Evolutionary conservation across 2,888 invertebrate species (phyloP).

Genomic region (Dicyrtoma fusca): DNA sequence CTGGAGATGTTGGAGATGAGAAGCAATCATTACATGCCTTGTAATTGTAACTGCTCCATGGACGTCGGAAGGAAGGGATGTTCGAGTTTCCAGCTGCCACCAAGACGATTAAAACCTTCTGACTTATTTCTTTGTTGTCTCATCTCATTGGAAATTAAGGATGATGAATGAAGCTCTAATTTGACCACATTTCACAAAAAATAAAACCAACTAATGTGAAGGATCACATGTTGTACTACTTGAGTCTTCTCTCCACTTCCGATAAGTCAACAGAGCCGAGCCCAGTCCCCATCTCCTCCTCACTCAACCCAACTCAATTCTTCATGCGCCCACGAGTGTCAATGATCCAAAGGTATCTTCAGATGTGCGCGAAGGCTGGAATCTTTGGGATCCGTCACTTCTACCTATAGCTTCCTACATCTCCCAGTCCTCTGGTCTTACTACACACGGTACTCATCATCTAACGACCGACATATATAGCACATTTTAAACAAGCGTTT

Average conservation of each 20-base stretch:
- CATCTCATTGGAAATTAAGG: slow-evolving; percentile 24
- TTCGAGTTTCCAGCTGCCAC: slow-evolving; percentile 23
- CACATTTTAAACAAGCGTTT: too few species aligned
- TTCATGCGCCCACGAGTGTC: not conserved
- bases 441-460: too few species aligned
- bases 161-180: slow-evolving; percentile 24
- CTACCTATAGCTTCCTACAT: too few species aligned
- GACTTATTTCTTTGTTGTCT: slow-evolving; percentile 27
- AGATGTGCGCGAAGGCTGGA: too few species aligned
- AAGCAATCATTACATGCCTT: slow-evolving; percentile 30
- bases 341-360: too few species aligned
- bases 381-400: too few species aligned
- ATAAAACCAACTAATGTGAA: not conserved
- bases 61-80: slow-evolving; percentile 15
- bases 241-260: not conserved
- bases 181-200: not conserved
- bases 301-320: not conserved
- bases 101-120: slow-evolving; percentile 24
- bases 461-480: too few species aligned
- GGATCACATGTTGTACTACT: not conserved
- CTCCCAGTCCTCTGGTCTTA: too few species aligned
- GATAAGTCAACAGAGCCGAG: not conserved
- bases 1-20: too few species aligned
- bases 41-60: slow-evolving; percentile 28
- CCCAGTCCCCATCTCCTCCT: not conserved